These are phyloP conservation scores for Drosophila kikkawai DNA, from an alignment of 1,140 invertebrate genomes.

Conservation along the genomic window DNA sequence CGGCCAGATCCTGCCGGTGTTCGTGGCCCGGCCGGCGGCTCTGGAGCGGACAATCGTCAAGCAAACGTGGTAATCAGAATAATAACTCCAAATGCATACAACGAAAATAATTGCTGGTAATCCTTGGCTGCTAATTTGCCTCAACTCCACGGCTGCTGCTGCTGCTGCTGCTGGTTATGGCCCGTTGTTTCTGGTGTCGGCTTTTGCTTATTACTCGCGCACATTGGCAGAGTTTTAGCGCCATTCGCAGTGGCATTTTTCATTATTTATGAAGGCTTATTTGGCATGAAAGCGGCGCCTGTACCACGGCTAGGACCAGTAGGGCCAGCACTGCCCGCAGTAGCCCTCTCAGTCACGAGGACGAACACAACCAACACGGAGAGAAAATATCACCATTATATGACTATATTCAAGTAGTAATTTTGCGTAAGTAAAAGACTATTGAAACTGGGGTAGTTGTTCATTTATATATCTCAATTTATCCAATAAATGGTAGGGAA, in stretches of 20 bases:
- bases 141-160: conserved; percentile 33
- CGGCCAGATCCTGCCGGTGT: conserved; percentile 5
- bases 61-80: conserved; percentile 80
- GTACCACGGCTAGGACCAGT: background rate
- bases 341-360: background rate
- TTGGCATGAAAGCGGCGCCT: conserved; percentile 59
- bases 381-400: background rate
- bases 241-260: conserved; percentile 58
- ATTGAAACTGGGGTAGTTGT: too few species aligned
- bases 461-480: too few species aligned
- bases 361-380: background rate
- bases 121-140: conserved; percentile 77
- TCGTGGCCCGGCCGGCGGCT: background rate
- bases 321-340: background rate
- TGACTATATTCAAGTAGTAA: background rate
- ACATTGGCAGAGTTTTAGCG: conserved; percentile 43
- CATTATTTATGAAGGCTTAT: conserved; percentile 79
- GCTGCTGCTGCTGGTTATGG: conserved; percentile 26
- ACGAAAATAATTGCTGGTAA: conserved; percentile 80
- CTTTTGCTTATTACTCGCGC: conserved; percentile 54
- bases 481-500: too few species aligned
- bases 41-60: conserved; percentile 33
- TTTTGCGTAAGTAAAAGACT: too few species aligned
- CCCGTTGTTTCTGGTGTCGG: conserved; percentile 32
- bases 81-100: conserved; percentile 78